A percentile compares a stretch with the other conserved stretches of the same genome.
Evolutionary conservation across 1,140 invertebrate genomes (phyloP).

Genomic region (Zaprionus inermis): DNA sequence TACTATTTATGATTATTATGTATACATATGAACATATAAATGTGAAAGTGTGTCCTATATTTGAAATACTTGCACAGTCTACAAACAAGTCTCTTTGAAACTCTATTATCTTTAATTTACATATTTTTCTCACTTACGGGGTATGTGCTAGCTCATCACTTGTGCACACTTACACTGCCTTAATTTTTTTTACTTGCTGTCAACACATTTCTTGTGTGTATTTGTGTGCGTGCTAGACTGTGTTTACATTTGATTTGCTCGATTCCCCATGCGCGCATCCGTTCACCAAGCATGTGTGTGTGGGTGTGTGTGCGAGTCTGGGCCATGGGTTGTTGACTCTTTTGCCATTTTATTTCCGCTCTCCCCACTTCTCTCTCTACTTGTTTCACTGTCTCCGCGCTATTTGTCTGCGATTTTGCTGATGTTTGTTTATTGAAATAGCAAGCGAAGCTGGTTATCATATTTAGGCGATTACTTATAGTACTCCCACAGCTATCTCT

Average conservation of each 20-base stretch:
- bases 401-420: conserved; percentile 71
- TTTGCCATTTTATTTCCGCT: conserved; percentile 17
- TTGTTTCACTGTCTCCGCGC: conserved; percentile 43
- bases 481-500: neutral
- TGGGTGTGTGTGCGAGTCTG: conserved; percentile 49
- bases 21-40: neutral
- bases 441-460: conserved; percentile 54
- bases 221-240: conserved; percentile 36
- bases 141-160: conserved; percentile 6
- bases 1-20: neutral
- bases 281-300: neutral
- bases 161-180: conserved; percentile 14
- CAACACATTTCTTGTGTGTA: conserved; percentile 22
- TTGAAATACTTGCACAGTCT: too few species aligned
- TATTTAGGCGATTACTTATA: conserved; percentile 38
- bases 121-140: conserved; percentile 13
- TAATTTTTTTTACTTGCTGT: conserved; percentile 47
- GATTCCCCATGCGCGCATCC: conserved; percentile 46
- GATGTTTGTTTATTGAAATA: conserved; percentile 74
- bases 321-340: conserved; percentile 38
- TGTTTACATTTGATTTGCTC: conserved; percentile 79
- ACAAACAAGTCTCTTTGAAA: too few species aligned
- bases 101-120: neutral
- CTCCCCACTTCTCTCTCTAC: neutral
- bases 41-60: too few species aligned